Evolutionary conservation across 2,888 invertebrate genomes (phyloP).

Genomic region (Meloe dianella): DNA sequence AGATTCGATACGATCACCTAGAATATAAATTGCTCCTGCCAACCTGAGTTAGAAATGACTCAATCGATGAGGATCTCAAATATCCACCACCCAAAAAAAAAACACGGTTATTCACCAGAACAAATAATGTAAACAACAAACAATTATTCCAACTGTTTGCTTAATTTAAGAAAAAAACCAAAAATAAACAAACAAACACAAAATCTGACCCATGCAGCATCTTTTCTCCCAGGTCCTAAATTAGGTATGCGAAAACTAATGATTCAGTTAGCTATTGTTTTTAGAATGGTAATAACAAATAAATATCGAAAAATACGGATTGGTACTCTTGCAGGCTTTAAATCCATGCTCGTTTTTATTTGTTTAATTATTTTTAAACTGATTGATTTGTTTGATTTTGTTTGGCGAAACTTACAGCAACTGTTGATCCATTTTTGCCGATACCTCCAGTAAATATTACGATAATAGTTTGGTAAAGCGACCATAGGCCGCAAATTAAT

Average conservation of each 20-base stretch:
- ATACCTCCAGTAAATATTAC: constrained; percentile 89
- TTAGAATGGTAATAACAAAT: no score
- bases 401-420: constrained; percentile 77
- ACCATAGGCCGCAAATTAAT: constrained; percentile 73
- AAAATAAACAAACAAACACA: no score
- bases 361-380: not conserved
- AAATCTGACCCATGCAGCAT: no score
- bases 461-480: constrained; percentile 74
- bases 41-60: constrained; percentile 33
- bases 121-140: no score
- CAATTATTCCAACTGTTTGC: no score
- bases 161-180: no score
- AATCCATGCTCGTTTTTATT: constrained; percentile 19
- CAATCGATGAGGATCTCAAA: constrained; percentile 15
- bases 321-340: no score
- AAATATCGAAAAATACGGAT: no score
- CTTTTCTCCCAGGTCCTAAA: no score
- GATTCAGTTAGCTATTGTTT: no score
- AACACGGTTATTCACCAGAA: not conserved
- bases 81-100: not conserved
- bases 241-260: no score
- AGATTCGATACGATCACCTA: constrained; percentile 61
- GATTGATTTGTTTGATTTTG: not conserved
- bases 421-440: constrained; percentile 98
- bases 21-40: constrained; percentile 35